phyloP scores from a whole-genome alignment of 2,113 vertebrate genomes.

The Xiphias gladius region DNA sequence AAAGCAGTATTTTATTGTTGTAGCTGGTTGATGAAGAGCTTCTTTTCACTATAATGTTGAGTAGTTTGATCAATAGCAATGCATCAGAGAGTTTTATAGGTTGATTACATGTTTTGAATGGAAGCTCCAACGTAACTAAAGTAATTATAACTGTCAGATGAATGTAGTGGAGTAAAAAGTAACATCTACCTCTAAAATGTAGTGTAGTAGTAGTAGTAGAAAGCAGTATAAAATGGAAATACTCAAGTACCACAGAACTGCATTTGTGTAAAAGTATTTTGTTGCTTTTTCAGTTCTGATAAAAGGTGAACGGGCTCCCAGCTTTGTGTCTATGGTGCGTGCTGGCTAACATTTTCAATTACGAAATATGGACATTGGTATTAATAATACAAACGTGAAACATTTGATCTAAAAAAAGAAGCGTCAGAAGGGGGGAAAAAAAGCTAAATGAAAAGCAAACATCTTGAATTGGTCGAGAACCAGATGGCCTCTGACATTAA shows the following conservation, averaged over 20 bases:
- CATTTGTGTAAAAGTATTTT: slow-evolving; percentile 11
- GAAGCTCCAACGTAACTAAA: neutral
- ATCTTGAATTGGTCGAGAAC: slow-evolving; percentile 83
- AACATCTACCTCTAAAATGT: neutral
- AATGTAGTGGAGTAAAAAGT: neutral
- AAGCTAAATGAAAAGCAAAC: slow-evolving; percentile 76
- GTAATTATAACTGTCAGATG: neutral
- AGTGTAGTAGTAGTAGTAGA: neutral
- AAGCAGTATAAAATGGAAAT: neutral
- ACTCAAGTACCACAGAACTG: neutral
- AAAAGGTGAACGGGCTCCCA: neutral
- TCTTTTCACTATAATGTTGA: neutral
- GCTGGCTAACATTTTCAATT: slow-evolving; percentile 8
- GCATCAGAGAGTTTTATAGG: neutral
- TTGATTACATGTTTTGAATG: neutral
- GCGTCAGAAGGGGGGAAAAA: slow-evolving; percentile 30
- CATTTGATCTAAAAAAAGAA: slow-evolving; percentile 73
- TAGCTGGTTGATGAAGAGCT: neutral
- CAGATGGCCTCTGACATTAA: slow-evolving; percentile 85
- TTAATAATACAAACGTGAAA: slow-evolving; percentile 54
- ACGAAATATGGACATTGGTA: slow-evolving; percentile 48
- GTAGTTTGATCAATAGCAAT: neutral
- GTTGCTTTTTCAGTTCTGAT: neutral
- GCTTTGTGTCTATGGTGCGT: slow-evolving; percentile 10
- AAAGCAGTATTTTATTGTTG: neutral